phyloP scores from a whole-genome alignment of 2,888 invertebrate species.

The Campoplex nolae region DNA sequence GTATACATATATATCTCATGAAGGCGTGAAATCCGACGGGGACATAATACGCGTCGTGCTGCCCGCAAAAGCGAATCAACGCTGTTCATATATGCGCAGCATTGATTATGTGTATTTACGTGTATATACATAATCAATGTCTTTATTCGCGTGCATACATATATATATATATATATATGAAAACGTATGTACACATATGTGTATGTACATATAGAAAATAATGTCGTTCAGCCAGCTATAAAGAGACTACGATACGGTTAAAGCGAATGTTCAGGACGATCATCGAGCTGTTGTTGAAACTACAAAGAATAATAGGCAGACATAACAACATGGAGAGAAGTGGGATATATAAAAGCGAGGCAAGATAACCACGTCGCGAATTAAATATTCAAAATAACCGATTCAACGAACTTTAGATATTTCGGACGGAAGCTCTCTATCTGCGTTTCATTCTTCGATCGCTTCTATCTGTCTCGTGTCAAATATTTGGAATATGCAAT shows the following conservation, averaged over 20 bases:
- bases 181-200: neutral
- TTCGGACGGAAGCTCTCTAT: neutral
- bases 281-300: conserved; percentile 13
- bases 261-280: conserved; percentile 12
- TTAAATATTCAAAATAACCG: neutral
- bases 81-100: conserved; percentile 45
- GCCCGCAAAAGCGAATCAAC: conserved; percentile 59
- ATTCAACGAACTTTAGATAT: neutral
- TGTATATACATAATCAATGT: conserved; percentile 1
- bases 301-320: conserved; percentile 6
- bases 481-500: neutral
- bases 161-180: neutral
- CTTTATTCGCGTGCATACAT: neutral
- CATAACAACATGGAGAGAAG: conserved; percentile 4
- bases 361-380: neutral
- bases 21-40: conserved; percentile 58
- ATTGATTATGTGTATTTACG: conserved; percentile 28
- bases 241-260: conserved; percentile 20
- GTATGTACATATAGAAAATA: conserved; percentile 4
- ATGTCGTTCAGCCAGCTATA: conserved; percentile 20
- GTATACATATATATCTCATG: conserved; percentile 9
- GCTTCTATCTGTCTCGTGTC: neutral
- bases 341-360: neutral
- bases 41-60: conserved; percentile 51
- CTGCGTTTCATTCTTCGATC: neutral